Evolutionary conservation across 2,888 invertebrate genomes (phyloP), one percentile per base, ranked within the genome.

Genomic region (Coleophora flavipennella): DNA sequence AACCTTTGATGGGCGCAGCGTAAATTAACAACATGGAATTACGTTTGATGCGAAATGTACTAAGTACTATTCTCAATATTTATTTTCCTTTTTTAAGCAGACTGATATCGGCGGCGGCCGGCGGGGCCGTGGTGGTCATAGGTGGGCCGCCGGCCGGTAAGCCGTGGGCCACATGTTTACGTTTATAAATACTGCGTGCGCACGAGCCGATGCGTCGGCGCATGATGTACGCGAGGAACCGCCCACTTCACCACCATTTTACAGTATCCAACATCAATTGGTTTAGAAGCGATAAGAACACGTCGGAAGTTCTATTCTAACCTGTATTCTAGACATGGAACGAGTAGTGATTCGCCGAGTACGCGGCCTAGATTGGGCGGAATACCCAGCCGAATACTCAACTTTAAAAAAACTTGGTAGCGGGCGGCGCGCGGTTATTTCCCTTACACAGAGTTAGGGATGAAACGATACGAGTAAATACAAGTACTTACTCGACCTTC

Each of bases 151-250:
- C 62, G 55, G 56, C 59, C 54, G 56, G 58, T 49, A 55, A 37
- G 43, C 45, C 42, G 49, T 53, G 62, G 68, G 78, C 77, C 80
- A 80, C 77, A 75, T 80, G 80, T 75, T 79, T 70, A 73, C 63
- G 71, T 68, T 81, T 75, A 73, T 73, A 78, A 67, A 59, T 6
- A 20, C 20, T 3, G 62, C 57, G 57, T 54, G 54, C 52, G 59
- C 50, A 50, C 54, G 59, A 59, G 64, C 65, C 62, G 68, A 65
- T 69, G 65, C 59, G 67, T 59, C 57, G 56, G 57, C 64, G 56
- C 65, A 67, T 72, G 67, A 70, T 67, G 59, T 53, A 67, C 59
- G 67, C 68, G 72, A 76, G 74, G 65, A 61, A 68, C 68, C 81
- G 80, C 80, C 80, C 80, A 80, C 80, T 54, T 40, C 29, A 28